Evolutionary conservation across 2,888 invertebrate species (phyloP).

Genomic region (Oxytorus armatus): DNA sequence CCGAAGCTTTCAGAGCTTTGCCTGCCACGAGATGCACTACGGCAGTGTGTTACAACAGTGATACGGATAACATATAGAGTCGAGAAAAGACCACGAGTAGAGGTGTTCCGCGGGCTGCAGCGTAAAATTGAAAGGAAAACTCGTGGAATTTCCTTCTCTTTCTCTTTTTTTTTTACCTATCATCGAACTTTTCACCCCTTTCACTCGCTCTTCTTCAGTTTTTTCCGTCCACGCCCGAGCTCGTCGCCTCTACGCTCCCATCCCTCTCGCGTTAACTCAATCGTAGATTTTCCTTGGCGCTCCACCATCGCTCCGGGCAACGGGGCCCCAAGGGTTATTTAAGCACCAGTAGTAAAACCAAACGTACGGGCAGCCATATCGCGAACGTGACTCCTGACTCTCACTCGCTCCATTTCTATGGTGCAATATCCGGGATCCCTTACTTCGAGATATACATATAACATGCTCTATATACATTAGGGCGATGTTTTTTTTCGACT

Average conservation of each 20-base stretch:
- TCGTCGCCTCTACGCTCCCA: constrained; percentile 49
- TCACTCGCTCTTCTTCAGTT: constrained; percentile 36
- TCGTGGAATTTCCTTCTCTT: constrained; percentile 55
- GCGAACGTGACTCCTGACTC: constrained; percentile 40
- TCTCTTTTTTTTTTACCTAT: constrained; percentile 33
- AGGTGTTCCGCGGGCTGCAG: constrained; percentile 54
- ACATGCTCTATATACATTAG: background rate
- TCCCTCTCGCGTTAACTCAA: background rate
- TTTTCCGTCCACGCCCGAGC: constrained; percentile 15
- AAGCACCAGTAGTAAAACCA: constrained; percentile 63
- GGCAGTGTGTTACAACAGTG: constrained; percentile 34
- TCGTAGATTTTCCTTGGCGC: background rate
- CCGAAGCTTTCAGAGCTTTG: constrained; percentile 49
- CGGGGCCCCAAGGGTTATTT: constrained; percentile 34
- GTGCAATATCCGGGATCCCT: background rate
- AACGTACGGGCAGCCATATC: constrained; percentile 65
- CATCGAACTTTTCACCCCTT: constrained; percentile 42
- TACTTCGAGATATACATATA: background rate
- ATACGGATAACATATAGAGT: constrained; percentile 1
- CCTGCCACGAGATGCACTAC: constrained; percentile 42
- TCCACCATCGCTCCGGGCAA: no score
- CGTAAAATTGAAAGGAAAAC: constrained; percentile 74
- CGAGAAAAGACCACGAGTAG: constrained; percentile 45
- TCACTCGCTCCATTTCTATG: constrained; percentile 5
- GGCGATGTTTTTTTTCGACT: no score